phyloP scores from a whole-genome alignment of 2,797 vertebrate species.

The Girardinus metallicus region DNA sequence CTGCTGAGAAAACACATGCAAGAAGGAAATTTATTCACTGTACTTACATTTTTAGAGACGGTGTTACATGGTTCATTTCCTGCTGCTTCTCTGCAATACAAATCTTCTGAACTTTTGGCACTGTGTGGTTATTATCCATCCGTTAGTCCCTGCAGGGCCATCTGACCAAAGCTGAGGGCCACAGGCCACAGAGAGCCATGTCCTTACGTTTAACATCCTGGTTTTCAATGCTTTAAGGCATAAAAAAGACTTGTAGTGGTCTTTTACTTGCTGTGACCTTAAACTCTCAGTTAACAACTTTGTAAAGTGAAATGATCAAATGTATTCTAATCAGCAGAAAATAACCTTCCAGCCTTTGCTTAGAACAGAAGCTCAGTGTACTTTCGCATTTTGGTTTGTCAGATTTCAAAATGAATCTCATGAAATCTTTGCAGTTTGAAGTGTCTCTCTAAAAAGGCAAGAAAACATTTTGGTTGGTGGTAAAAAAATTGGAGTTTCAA shows the following conservation, averaged over 20 bases:
- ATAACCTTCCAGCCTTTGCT: conserved; percentile 3
- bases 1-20: not conserved
- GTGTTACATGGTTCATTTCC: not conserved
- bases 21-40: not conserved
- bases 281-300: conserved; percentile 42
- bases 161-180: conserved; percentile 18
- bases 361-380: not conserved
- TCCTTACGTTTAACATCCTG: conserved; percentile 9
- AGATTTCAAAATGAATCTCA: not conserved
- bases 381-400: not conserved
- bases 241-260: conserved; percentile 19
- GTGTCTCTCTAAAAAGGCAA: not conserved
- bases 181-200: conserved; percentile 2
- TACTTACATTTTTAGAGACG: not conserved
- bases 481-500: not conserved
- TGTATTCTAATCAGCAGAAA: conserved; percentile 13
- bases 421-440: not conserved
- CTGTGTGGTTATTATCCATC: conserved; percentile 20
- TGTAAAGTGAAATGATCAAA: conserved; percentile 33
- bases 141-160: conserved; percentile 14
- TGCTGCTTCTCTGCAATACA: conserved; percentile 25
- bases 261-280: conserved; percentile 37
- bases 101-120: conserved; percentile 9
- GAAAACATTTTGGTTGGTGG: not conserved
- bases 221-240: conserved; percentile 6